phyloP scores from a whole-genome alignment of 1,140 invertebrate species.

The Drosophila obscura region DNA sequence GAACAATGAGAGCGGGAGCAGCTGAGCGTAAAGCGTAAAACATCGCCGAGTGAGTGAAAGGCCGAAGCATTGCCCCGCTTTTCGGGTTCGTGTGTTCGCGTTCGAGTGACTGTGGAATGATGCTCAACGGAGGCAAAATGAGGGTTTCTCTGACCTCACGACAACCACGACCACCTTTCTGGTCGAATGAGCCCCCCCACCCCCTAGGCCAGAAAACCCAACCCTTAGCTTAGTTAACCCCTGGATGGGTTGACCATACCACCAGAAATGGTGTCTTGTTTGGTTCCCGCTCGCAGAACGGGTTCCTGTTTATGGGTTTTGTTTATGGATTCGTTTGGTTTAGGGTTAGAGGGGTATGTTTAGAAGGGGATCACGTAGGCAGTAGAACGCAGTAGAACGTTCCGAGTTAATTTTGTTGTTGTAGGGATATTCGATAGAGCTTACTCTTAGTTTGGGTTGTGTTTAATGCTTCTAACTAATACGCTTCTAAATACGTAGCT shows the following conservation, averaged over 20 bases:
- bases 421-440: too few species aligned
- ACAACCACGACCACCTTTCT: slow-evolving; percentile 42
- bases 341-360: too few species aligned
- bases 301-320: slow-evolving; percentile 21
- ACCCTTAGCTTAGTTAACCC: slow-evolving; percentile 47
- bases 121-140: not conserved
- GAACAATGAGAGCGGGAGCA: slow-evolving; percentile 31
- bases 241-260: slow-evolving; percentile 19
- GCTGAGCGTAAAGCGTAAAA: slow-evolving; percentile 50
- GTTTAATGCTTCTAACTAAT: too few species aligned
- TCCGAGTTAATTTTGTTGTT: too few species aligned
- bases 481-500: too few species aligned
- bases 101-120: slow-evolving; percentile 27
- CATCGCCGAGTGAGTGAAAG: slow-evolving; percentile 64
- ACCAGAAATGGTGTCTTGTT: slow-evolving; percentile 9
- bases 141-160: slow-evolving; percentile 25
- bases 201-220: slow-evolving; percentile 10
- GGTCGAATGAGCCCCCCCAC: slow-evolving; percentile 6
- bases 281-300: slow-evolving; percentile 8
- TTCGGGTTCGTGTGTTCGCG: too few species aligned
- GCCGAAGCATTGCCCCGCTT: slow-evolving; percentile 31
- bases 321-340: too few species aligned
- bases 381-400: too few species aligned
- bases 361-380: too few species aligned
- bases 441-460: too few species aligned